phyloP scores from a whole-genome alignment of 2,888 invertebrate genomes.

The Drosophila paracracens region DNA sequence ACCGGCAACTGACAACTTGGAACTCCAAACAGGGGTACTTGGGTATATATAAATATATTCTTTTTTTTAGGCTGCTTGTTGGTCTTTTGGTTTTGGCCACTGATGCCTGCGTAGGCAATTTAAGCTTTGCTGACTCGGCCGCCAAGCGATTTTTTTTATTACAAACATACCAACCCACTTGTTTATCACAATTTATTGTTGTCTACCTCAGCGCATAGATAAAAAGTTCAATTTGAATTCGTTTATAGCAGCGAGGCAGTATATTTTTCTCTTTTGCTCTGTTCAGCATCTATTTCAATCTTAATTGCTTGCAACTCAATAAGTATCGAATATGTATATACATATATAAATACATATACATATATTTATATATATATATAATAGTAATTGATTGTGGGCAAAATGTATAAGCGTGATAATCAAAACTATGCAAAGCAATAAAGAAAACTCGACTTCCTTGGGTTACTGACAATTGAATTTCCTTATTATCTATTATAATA shows the following conservation, averaged over 20 bases:
- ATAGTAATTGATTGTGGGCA: constrained; percentile 33
- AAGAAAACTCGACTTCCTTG: not conserved
- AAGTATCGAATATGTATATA: constrained; percentile 16
- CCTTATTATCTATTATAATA: not conserved
- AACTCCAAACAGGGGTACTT: constrained; percentile 16
- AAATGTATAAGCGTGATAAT: constrained; percentile 31
- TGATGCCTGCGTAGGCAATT: constrained; percentile 72
- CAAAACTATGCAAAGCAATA: not conserved
- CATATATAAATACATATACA: constrained; percentile 32
- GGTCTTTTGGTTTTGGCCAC: constrained; percentile 33
- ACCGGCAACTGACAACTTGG: constrained; percentile 23
- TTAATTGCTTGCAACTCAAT: constrained; percentile 66
- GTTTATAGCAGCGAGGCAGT: constrained; percentile 29
- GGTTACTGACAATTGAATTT: not conserved
- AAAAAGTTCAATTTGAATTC: constrained; percentile 79
- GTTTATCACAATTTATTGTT: constrained; percentile 77
- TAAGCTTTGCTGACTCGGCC: constrained; percentile 76
- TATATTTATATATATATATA: constrained; percentile 23
- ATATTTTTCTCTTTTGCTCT: constrained; percentile 22
- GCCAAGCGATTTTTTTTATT: constrained; percentile 41
- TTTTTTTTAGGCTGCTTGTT: constrained; percentile 3
- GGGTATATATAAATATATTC: not conserved
- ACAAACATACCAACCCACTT: constrained; percentile 37
- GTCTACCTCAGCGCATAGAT: constrained; percentile 72
- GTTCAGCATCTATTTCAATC: constrained; percentile 45